Conservation (phyloP, 2,888 invertebrate genomes). For the Hirtodrosophila cameraria region DNA sequence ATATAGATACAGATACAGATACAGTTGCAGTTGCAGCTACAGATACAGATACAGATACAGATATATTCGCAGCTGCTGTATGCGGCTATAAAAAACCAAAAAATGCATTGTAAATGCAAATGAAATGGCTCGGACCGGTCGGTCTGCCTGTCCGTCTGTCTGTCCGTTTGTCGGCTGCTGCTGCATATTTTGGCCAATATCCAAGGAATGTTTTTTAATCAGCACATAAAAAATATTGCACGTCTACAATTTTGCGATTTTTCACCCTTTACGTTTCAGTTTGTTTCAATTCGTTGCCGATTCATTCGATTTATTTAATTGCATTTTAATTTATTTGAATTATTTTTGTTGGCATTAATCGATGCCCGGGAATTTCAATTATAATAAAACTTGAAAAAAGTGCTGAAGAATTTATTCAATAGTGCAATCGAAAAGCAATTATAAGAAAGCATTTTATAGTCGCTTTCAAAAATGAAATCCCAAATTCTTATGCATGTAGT, state of each 20-base stretch:
- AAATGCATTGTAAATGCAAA: conserved; percentile 76
- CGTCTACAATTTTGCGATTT: conserved; percentile 72
- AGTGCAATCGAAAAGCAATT: conserved; percentile 77
- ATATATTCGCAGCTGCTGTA: conserved; percentile 38
- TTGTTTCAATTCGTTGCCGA: conserved; percentile 32
- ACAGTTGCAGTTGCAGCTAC: conserved; percentile 24
- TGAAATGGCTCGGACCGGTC: conserved; percentile 57
- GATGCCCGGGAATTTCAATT: conserved; percentile 81
- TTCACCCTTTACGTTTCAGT: conserved; percentile 36
- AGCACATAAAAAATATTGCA: conserved; percentile 81
- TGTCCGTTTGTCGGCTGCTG: conserved; percentile 24
- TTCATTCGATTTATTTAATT: conserved; percentile 78
- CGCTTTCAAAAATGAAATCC: conserved; percentile 52
- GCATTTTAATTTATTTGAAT: conserved; percentile 82
- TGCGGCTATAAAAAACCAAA: conserved; percentile 56
- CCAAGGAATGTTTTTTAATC: conserved; percentile 83
- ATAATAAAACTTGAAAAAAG: conserved; percentile 78
- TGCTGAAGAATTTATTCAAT: conserved; percentile 78
- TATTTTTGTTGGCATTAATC: conserved; percentile 81
- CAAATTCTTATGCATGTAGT: conserved; percentile 11
- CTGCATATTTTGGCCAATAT: conserved; percentile 83
- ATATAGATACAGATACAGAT: conserved; percentile 35
- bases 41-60: conserved; percentile 36
- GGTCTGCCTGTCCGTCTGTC: conserved; percentile 7
- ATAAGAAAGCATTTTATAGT: conserved; percentile 78